A percentile compares a stretch with the other conserved stretches of the same genome.
Evolutionary conservation across 2,113 vertebrate species (phyloP).

Genomic region (Noctilio leporinus): DNA sequence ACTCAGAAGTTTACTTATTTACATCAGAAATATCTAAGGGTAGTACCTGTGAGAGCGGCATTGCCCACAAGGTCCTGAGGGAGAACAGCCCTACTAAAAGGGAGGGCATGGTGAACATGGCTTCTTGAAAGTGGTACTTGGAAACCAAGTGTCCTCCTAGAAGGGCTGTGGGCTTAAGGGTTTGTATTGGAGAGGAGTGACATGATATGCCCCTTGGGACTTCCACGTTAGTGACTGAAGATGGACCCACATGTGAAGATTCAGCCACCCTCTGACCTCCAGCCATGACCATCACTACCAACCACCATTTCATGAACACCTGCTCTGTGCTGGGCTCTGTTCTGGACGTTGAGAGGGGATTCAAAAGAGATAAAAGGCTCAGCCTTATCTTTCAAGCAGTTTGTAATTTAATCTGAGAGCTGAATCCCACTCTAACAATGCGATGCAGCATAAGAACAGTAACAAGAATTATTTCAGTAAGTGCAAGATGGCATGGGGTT

Average conservation of each 20-base stretch:
- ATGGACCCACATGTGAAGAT: conserved; percentile 43
- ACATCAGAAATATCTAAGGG: neutral
- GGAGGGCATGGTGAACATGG: neutral
- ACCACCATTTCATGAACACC: conserved; percentile 2
- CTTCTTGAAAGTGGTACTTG: neutral
- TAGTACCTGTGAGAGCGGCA: neutral
- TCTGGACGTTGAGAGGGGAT: conserved; percentile 40
- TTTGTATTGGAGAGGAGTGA: neutral
- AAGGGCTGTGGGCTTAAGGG: neutral
- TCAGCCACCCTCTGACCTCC: conserved; percentile 36
- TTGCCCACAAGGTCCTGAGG: neutral
- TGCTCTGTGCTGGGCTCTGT: conserved; percentile 11
- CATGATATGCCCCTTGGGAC: neutral
- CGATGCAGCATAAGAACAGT: conserved; percentile 46
- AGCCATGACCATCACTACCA: conserved; percentile 27
- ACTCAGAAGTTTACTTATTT: neutral
- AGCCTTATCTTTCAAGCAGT: neutral
- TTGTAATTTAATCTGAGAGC: conserved; percentile 30
- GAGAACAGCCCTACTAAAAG: neutral
- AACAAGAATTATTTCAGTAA: conserved; percentile 66
- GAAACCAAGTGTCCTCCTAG: neutral
- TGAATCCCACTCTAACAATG: conserved; percentile 53
- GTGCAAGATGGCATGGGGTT: conserved; percentile 38
- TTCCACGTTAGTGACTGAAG: conserved; percentile 62
- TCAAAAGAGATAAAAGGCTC: conserved; percentile 33